Conservation (phyloP, 2,113 vertebrate species). For the Hepsetus odoe region DNA sequence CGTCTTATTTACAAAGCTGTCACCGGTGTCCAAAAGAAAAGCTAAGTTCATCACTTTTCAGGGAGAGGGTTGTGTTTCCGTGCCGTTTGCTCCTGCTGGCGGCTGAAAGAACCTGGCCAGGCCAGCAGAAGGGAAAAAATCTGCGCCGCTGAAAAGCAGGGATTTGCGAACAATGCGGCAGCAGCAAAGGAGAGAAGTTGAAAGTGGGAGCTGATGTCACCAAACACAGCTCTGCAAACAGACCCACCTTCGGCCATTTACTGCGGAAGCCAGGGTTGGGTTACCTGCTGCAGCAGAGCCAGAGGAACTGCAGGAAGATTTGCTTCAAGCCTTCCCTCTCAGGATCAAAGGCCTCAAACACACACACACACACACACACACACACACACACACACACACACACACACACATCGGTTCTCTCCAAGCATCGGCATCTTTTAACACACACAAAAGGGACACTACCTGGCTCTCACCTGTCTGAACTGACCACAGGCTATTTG, state of each 20-base stretch:
- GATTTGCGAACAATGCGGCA: conserved; percentile 48
- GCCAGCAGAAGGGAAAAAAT: conserved; percentile 3
- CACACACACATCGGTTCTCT: no score
- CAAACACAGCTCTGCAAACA: conserved; percentile 60
- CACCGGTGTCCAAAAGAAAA: background rate
- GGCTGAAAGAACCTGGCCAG: conserved; percentile 26
- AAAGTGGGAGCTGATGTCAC: conserved; percentile 51
- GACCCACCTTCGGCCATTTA: conserved; percentile 57
- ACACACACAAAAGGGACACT: conserved; percentile 53
- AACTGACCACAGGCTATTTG: conserved; percentile 57
- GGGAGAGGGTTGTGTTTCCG: background rate
- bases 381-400: no score
- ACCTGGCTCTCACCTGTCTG: conserved; percentile 59
- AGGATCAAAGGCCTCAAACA: conserved; percentile 56
- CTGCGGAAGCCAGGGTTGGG: conserved; percentile 39
- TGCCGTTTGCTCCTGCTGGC: conserved; percentile 13
- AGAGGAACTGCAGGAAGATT: conserved; percentile 40
- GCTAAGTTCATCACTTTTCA: background rate
- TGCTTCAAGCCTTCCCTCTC: conserved; percentile 32
- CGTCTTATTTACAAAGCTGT: background rate
- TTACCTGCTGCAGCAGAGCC: conserved; percentile 41
- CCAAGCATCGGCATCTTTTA: conserved; percentile 48
- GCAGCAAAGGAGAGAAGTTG: conserved; percentile 32
- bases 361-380: no score
- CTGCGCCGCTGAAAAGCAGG: conserved; percentile 39